Conservation (phyloP, 2,888 invertebrate genomes). For the Erebia ligea region DNA sequence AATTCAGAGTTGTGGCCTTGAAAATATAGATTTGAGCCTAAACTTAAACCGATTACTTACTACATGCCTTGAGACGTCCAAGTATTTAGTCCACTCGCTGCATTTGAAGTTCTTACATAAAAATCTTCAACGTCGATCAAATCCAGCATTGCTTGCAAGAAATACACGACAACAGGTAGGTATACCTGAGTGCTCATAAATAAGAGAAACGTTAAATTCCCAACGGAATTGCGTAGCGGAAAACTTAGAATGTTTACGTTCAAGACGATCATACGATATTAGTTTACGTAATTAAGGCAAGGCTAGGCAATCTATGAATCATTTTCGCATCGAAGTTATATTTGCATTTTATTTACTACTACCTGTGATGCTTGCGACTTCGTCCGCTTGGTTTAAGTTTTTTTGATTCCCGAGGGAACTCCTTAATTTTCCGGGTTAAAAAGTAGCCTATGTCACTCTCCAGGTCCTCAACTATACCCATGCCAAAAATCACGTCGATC, state of each 20-base stretch:
- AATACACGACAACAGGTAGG: background rate
- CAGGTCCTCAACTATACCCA: too few species aligned
- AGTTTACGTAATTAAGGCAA: constrained; percentile 44
- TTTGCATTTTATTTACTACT: constrained; percentile 31
- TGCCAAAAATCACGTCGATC: too few species aligned
- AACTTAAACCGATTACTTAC: too few species aligned
- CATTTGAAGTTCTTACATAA: background rate
- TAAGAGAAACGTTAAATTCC: constrained; percentile 18
- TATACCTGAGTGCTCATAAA: constrained; percentile 14
- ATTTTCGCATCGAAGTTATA: constrained; percentile 40
- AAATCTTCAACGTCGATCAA: background rate
- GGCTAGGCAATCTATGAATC: constrained; percentile 40
- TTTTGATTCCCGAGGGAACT: too few species aligned
- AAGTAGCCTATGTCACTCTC: too few species aligned
- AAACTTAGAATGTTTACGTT: constrained; percentile 43
- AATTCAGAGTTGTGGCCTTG: too few species aligned
- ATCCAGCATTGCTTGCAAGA: background rate
- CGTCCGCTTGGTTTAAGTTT: too few species aligned
- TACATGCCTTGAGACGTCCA: background rate
- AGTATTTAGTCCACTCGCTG: background rate
- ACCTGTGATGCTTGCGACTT: too few species aligned
- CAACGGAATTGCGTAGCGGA: constrained; percentile 43
- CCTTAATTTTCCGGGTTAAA: too few species aligned
- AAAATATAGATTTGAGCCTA: too few species aligned
- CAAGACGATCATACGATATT: constrained; percentile 40